Evolutionary conservation across 2,113 vertebrate genomes (phyloP).

Genomic region (Aspidoscelis tigris): DNA sequence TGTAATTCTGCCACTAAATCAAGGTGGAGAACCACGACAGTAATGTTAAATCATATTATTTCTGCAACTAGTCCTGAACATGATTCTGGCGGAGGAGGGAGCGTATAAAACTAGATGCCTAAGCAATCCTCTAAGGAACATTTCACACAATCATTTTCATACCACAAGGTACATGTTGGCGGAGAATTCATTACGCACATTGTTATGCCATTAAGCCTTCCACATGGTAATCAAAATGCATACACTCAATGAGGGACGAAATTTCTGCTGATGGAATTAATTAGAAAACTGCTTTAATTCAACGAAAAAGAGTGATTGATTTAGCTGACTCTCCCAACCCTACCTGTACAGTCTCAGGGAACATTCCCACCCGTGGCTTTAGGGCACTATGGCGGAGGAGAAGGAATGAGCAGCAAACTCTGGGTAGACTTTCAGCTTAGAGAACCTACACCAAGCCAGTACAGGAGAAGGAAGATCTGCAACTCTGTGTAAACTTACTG

Average conservation of each 20-base stretch:
- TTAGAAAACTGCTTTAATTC: background rate
- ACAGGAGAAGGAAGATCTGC: no score
- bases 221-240: background rate
- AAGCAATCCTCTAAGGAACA: constrained; percentile 13
- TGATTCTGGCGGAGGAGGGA: constrained; percentile 25
- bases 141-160: constrained; percentile 12
- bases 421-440: no score
- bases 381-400: no score
- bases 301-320: background rate
- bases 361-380: no score
- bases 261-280: background rate
- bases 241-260: background rate
- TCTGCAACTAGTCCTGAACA: constrained; percentile 51
- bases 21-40: constrained; percentile 65
- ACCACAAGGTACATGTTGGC: background rate
- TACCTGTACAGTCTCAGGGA: no score
- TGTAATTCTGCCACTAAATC: constrained; percentile 74
- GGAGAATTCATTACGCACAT: background rate
- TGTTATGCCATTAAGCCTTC: background rate
- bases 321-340: no score
- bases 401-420: no score
- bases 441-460: no score
- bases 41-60: constrained; percentile 64
- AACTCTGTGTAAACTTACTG: no score
- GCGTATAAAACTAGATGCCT: constrained; percentile 53